phyloP scores from a whole-genome alignment of 2,797 vertebrate species.

The Halcyon chelicuti region DNA sequence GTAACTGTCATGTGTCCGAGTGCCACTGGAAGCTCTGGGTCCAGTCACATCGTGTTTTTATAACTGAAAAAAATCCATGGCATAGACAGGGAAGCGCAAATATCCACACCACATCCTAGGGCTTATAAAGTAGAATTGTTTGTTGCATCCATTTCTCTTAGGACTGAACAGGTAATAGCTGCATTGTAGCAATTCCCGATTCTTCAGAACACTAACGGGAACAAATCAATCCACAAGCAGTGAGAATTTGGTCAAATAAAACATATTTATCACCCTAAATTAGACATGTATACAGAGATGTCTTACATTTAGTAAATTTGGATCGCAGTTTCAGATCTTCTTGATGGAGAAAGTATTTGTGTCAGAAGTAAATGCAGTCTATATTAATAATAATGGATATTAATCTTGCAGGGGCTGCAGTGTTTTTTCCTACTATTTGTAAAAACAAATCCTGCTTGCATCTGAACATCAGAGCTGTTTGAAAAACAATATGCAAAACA shows the following conservation, averaged over 20 bases:
- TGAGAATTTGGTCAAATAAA: background rate
- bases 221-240: background rate
- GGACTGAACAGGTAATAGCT: background rate
- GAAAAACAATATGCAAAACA: background rate
- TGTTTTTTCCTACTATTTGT: background rate
- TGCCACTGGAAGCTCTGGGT: background rate
- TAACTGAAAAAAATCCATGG: background rate
- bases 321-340: background rate
- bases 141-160: background rate
- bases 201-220: background rate
- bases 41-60: background rate
- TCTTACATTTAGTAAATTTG: background rate
- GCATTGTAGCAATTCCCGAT: background rate
- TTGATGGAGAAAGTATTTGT: background rate
- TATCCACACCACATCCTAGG: background rate
- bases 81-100: background rate
- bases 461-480: background rate
- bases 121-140: background rate
- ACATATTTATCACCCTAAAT: background rate
- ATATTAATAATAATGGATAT: background rate
- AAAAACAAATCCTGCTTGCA: background rate
- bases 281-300: background rate
- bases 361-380: background rate
- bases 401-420: background rate
- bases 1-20: rapidly evolving